phyloP scores from a whole-genome alignment of 1,140 invertebrate genomes.

The Ericerus pela region DNA sequence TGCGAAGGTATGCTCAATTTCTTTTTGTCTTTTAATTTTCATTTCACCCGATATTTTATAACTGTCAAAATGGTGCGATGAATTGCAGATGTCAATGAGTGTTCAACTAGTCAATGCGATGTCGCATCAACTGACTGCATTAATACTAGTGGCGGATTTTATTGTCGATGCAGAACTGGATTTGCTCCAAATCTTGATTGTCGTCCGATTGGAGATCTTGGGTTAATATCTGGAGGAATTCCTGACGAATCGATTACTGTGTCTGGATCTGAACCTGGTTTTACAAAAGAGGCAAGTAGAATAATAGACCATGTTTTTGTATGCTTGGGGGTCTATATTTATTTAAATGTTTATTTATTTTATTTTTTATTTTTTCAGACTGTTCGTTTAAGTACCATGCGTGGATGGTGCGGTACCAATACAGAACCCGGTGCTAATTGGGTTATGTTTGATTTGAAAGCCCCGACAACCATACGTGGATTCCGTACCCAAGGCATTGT shows the following conservation, averaged over 20 bases:
- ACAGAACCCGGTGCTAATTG: slow-evolving; percentile 72
- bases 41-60: slow-evolving; percentile 19
- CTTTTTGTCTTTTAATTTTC: slow-evolving; percentile 14
- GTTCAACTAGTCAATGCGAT: slow-evolving; percentile 74
- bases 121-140: slow-evolving; percentile 77
- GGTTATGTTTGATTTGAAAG: slow-evolving; percentile 72
- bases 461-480: slow-evolving; percentile 75
- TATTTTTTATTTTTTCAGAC: slow-evolving; percentile 36
- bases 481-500: slow-evolving; percentile 78
- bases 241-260: slow-evolving; percentile 77
- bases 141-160: slow-evolving; percentile 80
- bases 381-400: slow-evolving; percentile 61
- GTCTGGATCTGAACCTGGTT: slow-evolving; percentile 64
- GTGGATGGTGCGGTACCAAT: slow-evolving; percentile 78
- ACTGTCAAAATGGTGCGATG: no score
- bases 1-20: slow-evolving; percentile 65
- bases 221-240: slow-evolving; percentile 73
- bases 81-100: slow-evolving; percentile 80
- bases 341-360: neutral
- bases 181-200: slow-evolving; percentile 79
- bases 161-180: slow-evolving; percentile 72
- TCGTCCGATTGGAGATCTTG: slow-evolving; percentile 71
- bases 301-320: no score
- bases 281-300: slow-evolving; percentile 65
- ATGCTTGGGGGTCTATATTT: no score